phyloP scores from a whole-genome alignment of 2,888 invertebrate genomes.

The Netelia melanura region DNA sequence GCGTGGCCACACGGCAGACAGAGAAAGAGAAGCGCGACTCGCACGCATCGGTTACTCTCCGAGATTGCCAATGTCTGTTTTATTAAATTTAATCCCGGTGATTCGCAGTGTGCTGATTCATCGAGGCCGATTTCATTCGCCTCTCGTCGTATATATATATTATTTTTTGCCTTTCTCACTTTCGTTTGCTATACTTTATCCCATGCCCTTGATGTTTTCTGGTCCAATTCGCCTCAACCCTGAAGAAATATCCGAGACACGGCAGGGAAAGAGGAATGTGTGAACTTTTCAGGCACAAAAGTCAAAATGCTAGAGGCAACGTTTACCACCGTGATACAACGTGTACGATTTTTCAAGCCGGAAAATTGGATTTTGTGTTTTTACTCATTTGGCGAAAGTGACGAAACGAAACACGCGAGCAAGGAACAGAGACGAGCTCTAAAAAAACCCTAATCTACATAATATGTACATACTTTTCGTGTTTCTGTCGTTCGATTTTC shows the following conservation, averaged over 20 bases:
- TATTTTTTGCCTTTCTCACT: constrained; percentile 40
- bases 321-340: neutral
- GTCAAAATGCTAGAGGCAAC: constrained; percentile 28
- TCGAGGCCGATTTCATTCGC: constrained; percentile 61
- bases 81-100: constrained; percentile 79
- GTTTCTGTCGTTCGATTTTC: constrained; percentile 25
- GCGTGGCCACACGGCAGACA: constrained; percentile 36
- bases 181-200: constrained; percentile 1
- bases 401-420: neutral
- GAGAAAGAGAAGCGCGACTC: constrained; percentile 49
- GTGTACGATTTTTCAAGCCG: neutral
- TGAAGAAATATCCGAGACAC: constrained; percentile 14
- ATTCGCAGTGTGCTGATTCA: constrained; percentile 73
- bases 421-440: constrained; percentile 29
- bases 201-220: neutral
- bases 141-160: constrained; percentile 20
- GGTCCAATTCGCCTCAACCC: constrained; percentile 36
- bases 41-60: constrained; percentile 71
- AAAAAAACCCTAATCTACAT: neutral
- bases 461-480: constrained; percentile 17
- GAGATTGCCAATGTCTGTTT: constrained; percentile 79
- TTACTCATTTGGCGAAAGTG: constrained; percentile 7
- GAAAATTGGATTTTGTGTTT: neutral
- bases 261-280: neutral
- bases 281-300: constrained; percentile 37